These are phyloP conservation scores for Allophyes oxyacanthae DNA, from an alignment of 2,888 invertebrate species.

Conservation along the genomic window DNA sequence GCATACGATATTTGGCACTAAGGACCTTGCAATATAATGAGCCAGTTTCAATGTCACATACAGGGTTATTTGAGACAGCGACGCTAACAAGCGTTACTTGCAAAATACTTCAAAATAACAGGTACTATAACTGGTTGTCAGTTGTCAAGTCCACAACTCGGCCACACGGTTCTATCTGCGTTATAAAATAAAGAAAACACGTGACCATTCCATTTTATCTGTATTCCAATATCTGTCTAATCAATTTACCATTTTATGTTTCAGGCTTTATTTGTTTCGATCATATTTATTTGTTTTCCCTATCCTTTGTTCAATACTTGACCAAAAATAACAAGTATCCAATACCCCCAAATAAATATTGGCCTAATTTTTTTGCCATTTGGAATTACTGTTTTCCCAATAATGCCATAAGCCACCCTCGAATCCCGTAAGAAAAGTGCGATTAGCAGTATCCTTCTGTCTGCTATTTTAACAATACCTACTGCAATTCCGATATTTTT, in stretches of 20 bases:
- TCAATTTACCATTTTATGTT: constrained; percentile 29
- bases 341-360: constrained; percentile 12
- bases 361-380: neutral
- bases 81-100: no score
- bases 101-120: neutral
- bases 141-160: constrained; percentile 32
- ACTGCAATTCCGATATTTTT: no score
- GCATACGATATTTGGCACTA: no score
- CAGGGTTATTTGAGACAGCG: no score
- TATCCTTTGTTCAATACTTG: constrained; percentile 15
- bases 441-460: no score
- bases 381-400: no score
- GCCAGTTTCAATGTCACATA: no score
- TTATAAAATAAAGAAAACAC: constrained; percentile 12
- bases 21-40: no score
- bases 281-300: constrained; percentile 7
- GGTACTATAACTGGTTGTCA: neutral
- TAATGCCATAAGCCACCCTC: no score
- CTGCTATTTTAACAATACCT: no score
- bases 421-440: no score
- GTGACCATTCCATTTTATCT: constrained; percentile 8
- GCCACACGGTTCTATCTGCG: neutral
- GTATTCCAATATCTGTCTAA: constrained; percentile 18
- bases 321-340: constrained; percentile 1
- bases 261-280: constrained; percentile 15